Evolutionary conservation across 2,888 invertebrate species (phyloP).

Genomic region (Polydrusus tereticollis): DNA sequence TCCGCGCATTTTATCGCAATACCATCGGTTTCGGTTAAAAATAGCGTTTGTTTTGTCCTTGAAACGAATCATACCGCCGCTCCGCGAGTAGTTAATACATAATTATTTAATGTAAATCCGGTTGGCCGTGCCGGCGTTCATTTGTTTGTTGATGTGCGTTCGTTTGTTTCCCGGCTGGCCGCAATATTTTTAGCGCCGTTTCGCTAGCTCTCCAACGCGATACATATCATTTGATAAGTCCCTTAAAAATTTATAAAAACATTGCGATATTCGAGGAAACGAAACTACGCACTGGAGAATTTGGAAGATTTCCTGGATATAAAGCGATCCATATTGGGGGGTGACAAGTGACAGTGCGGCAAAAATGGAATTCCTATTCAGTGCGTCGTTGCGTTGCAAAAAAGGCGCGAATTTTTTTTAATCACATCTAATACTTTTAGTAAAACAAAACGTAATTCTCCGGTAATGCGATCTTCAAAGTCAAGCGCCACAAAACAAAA

Average conservation of each 20-base stretch:
- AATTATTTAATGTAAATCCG: slow-evolving; percentile 47
- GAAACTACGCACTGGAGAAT: background rate
- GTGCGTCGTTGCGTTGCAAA: background rate
- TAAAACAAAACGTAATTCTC: background rate
- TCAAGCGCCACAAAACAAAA: background rate
- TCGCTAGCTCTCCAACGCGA: background rate
- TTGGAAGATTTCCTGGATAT: background rate
- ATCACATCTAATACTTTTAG: no score
- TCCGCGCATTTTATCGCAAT: slow-evolving; percentile 26
- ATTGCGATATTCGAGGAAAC: background rate
- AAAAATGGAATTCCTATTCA: background rate
- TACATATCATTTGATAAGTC: no score
- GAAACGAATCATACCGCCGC: slow-evolving; percentile 40
- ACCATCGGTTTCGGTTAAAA: slow-evolving; percentile 26
- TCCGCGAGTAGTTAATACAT: slow-evolving; percentile 43
- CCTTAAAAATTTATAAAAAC: no score
- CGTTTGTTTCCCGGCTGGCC: slow-evolving; percentile 21
- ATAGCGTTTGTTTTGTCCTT: slow-evolving; percentile 35
- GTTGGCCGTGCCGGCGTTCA: slow-evolving; percentile 40
- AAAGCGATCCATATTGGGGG: background rate
- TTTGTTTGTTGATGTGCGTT: slow-evolving; percentile 41
- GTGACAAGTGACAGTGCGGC: slow-evolving; percentile 9
- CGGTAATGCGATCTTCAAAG: background rate
- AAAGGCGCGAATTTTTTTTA: background rate
- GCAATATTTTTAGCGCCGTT: background rate